Evolutionary conservation across 2,888 invertebrate genomes (phyloP), one percentile per base, ranked within the genome.

Genomic region (Tetranychus truncatus): DNA sequence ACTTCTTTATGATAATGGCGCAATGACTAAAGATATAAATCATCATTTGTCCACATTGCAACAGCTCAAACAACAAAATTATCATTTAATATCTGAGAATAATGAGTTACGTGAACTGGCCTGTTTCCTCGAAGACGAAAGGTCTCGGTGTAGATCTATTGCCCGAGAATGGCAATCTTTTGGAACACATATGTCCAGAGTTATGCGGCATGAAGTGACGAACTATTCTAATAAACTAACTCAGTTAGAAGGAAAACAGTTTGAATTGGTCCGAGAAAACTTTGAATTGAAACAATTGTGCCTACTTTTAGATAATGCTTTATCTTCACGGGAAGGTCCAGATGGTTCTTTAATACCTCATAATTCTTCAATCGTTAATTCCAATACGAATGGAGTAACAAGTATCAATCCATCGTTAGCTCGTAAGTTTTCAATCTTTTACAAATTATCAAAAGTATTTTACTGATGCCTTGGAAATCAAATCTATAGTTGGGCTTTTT

Each of bases 211-310:
- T 45, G 74, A 74, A 20, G 34, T 74, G 8, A 74, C 20, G 3
- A 74, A 66, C 20, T 74, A 74, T 45, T 67, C 66, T 9, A 74
- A 45, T 6, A 77, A 77, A 45, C 71, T 77, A 8, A 55, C 72
- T 55, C 67, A 74, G 6, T 45, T 77, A 21, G 77, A 77, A 69
- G 66, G 45, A 6, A 77, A 77, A 66, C 77, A 77, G 72, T 76
- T 77, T 45, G 77, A 77, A 46, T 46, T 77, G 24, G 74, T 77
- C 44, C 65, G 71, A 46, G 77, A 77, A 69, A 77, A 77, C 44
- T 74, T 71, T 44, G 74, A 77, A 69, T 71, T 77, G 4, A 77
- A 77, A 73, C 77, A 77, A 69, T n/a, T 74, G 18, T 74, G 74
- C 44, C 69, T 74, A 0, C n/a, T 67, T 8, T 34, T 74, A 6